Evolutionary conservation across 2,888 invertebrate genomes (phyloP).

Genomic region (Drosophila fulvimacula): DNA sequence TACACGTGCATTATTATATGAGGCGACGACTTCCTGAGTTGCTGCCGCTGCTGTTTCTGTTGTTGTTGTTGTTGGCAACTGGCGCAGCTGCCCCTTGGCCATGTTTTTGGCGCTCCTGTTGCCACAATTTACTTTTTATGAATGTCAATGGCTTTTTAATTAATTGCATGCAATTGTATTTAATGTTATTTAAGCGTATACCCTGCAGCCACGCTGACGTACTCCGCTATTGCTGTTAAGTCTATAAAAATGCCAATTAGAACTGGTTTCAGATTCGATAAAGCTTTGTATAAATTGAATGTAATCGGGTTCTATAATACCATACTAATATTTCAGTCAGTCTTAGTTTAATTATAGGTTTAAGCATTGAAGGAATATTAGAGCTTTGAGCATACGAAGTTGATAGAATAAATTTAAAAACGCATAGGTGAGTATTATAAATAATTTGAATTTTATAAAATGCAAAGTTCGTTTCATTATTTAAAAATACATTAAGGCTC

Average conservation of each 20-base stretch:
- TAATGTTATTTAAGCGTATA: slow-evolving; percentile 6
- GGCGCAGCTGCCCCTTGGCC: slow-evolving; percentile 21
- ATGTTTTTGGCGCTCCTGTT: slow-evolving; percentile 51
- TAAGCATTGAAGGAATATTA: not conserved
- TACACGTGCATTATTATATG: slow-evolving; percentile 65
- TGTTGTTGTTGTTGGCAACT: slow-evolving; percentile 10
- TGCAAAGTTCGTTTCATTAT: too few relatives aligned
- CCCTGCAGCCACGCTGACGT: not conserved
- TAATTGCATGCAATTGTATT: slow-evolving; percentile 68
- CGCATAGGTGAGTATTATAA: too few relatives aligned
- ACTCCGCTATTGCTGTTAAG: not conserved
- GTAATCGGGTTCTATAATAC: not conserved
- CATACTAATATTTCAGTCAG: not conserved
- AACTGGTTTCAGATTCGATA: not conserved
- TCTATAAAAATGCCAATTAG: slow-evolving; percentile 4
- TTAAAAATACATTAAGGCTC: too few relatives aligned
- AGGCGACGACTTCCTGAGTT: slow-evolving; percentile 48
- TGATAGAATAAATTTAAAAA: too few relatives aligned
- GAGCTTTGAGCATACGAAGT: not conserved
- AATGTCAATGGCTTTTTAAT: slow-evolving; percentile 79
- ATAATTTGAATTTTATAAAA: too few relatives aligned
- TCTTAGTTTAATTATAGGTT: not conserved
- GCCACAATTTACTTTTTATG: slow-evolving; percentile 78
- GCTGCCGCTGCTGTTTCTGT: not conserved
- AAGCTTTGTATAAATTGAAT: not conserved